Evolutionary conservation across 2,888 invertebrate species (phyloP), one percentile per base, ranked within the genome.

Genomic region (Cerastoderma edule): DNA sequence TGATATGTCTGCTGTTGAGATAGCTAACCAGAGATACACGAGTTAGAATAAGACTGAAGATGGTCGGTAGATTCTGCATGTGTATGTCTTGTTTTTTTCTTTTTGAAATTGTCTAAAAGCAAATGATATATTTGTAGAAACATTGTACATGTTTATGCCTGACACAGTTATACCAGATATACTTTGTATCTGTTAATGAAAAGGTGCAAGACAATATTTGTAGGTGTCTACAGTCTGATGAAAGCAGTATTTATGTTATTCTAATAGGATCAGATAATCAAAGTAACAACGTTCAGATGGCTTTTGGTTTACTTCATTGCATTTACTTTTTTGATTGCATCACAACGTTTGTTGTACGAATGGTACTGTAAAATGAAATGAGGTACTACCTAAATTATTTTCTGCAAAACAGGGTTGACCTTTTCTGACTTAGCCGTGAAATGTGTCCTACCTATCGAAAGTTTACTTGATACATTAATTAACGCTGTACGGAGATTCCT

Each of bases 21-120:
- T 60, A 5, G 60, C 60, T 1, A 60, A 60, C 19, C n/a, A 60
- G 39, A 60, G 39, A 33, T 60, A 57, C n/a, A 57, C 19, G 39
- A 39, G 16, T 39, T 16, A 13, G 16, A 13, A 8, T 10, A 16
- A 39, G 39, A 39, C 39, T 8, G 16, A 8, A 16, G 16, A 39
- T n/a, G n/a, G n/a, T n/a, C n/a, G n/a, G n/a, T n/a, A n/a, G n/a
- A n/a, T n/a, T n/a, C n/a, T n/a, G n/a, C n/a, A n/a, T n/a, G n/a
- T n/a, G n/a, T n/a, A n/a, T n/a, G n/a, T n/a, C n/a, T n/a, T n/a
- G n/a, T n/a, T n/a, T n/a, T n/a, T n/a, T n/a, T n/a, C n/a, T 39
- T 39, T 39, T 8, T 39, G 16, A 16, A 16, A 13, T 39, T 16
- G 39, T 39, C 39, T 8, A 39, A 39, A 39, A 13, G 16, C 39